Percentiles rank a stretch among this genome's conserved stretches.
These are phyloP conservation scores for Archips crataeganus DNA, from an alignment of 2,888 invertebrate genomes.

Conservation along the genomic window DNA sequence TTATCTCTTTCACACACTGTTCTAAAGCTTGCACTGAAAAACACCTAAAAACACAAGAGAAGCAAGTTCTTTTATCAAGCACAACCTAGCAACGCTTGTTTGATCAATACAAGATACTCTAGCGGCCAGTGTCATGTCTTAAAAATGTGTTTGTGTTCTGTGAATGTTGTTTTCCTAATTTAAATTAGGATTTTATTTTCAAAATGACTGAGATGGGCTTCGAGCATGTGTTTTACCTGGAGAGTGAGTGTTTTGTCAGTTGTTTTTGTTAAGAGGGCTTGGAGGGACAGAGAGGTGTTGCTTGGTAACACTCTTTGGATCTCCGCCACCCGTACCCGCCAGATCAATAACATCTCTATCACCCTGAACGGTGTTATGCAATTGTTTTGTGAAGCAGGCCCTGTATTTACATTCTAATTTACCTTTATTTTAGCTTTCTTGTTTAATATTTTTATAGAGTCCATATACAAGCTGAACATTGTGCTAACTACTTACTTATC, in stretches of 20 bases:
- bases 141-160: constrained; percentile 69
- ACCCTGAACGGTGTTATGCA: constrained; percentile 79
- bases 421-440: constrained; percentile 45
- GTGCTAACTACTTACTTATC: constrained; percentile 34
- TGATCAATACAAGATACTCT: constrained; percentile 76
- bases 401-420: constrained; percentile 38
- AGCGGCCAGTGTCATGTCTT: constrained; percentile 60
- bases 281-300: constrained; percentile 79
- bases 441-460: not conserved
- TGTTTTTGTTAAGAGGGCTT: constrained; percentile 62
- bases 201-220: constrained; percentile 83
- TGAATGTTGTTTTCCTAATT: constrained; percentile 52
- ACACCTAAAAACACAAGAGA: constrained; percentile 57
- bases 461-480: not conserved
- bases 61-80: constrained; percentile 51
- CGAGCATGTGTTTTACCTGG: constrained; percentile 83
- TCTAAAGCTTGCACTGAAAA: constrained; percentile 54
- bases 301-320: constrained; percentile 76
- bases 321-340: constrained; percentile 65
- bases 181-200: constrained; percentile 51
- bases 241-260: constrained; percentile 78
- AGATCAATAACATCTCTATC: constrained; percentile 83
- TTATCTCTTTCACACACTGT: constrained; percentile 64
- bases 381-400: constrained; percentile 55
- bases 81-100: constrained; percentile 76